Evolutionary conservation across 2,113 vertebrate genomes (phyloP), one percentile per base, ranked within the genome.

Genomic region (Phaethon lepturus): DNA sequence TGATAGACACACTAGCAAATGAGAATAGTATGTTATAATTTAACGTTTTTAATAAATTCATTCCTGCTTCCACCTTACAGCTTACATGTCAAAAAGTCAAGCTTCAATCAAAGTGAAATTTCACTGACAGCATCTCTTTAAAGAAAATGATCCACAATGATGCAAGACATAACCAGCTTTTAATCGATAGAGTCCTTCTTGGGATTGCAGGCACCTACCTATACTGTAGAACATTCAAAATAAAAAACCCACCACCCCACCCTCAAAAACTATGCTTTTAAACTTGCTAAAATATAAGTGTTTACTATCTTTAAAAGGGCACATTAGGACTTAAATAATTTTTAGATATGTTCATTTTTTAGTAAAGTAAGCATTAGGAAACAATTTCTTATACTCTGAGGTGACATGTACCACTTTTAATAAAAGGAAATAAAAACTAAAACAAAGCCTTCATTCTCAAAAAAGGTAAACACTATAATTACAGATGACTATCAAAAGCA

Each of bases 211-310:
- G 23, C 13, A 72, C 18, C 31, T 45, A 16, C 44, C 44, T 60
- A 19, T 10, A 42, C 0, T 68, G 15, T 9, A 22, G 25, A 79
- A 68, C 19, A 24, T 38, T 35, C 42, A 16, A 76, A 81, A 56
- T 14, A 63, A 75, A 35, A 24, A 17, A 10, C 2, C 19, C 3
- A 44, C 6, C 31, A 63, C 25, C 5, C 3, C 1, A 1, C 31
- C 6, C 1, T 17, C 12, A 13, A 55, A 84, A 53, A 23, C 16
- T 59, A 38, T 35, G 7, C 29, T 76, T 86, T 76, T 24, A 35
- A 53, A 40, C 17, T 31, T 47, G 10, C 24, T 69, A 58, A 19
- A 63, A 35, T 33, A 1, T 16, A 42, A 58, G 23, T 33, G 25
- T 22, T 62, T n/a, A 50, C 17, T 38, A 31, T 17, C 13, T 74